Base-by-base conservation (phyloP, 2,797 vertebrate species). In the Lateolabrax maculatus region DNA sequence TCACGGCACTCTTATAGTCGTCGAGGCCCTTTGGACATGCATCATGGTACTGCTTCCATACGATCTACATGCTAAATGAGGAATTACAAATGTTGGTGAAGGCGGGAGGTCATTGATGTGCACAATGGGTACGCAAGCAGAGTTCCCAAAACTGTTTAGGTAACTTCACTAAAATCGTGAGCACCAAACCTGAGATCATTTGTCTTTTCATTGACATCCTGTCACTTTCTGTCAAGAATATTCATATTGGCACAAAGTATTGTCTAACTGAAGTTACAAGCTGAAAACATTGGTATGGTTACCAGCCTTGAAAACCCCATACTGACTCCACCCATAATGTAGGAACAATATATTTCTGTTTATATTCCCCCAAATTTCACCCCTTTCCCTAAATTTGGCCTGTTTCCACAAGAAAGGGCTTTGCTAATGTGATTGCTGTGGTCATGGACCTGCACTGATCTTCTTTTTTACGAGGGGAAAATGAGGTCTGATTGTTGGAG, bases 401-500 rank as follows among this genome's bases (percentile, higher is more conserved):
- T 36, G 80, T 87, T 90, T 92, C 88, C 93, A 94, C 90, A 90
- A 93, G 90, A 93, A 94, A 92, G 74, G 65, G 77, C 77, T 88
- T 84, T 77, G 83, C 91, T 95, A 92, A 95, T 95, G 91, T 92
- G 91, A 93, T 94, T 93, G 82, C 87, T 91, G 90, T 90, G 91
- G 93, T 93, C 92, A 93, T 85, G 90, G 91, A 92, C 80, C 88
- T 67, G 75, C 70, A 36, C 86, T 86, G 89, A 93, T 94, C 92
- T 92, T 78, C 81, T 86, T 91, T n/a, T 93, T 93, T 92, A 89
- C 85, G 80, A 91, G 84, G 81, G n/a, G 85, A 93, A 94, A 95
- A 94, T 94, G 78, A 95, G 93, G 84, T 90, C 90, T 94, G 95
- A 94, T 93, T 94, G 92, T 94, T 82, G 91, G 90, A 92, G 88